Evolutionary conservation across 2,113 vertebrate genomes (phyloP).

Genomic region (Trematomus loennbergii): DNA sequence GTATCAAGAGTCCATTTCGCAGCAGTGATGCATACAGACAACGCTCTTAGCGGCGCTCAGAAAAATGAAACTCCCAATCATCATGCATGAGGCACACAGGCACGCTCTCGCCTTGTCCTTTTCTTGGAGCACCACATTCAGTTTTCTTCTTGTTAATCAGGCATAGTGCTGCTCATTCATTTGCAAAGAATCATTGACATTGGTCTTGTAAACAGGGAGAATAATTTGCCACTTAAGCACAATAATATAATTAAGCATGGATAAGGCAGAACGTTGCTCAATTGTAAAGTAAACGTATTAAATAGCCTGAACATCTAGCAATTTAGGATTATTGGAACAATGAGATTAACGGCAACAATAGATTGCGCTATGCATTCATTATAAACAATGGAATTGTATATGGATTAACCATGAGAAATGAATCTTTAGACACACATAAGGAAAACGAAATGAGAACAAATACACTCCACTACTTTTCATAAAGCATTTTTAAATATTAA

Average conservation of each 20-base stretch:
- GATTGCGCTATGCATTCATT: constrained; percentile 54
- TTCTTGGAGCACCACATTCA: constrained; percentile 6
- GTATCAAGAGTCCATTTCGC: constrained; percentile 67
- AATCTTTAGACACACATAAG: constrained; percentile 29
- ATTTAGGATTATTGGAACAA: constrained; percentile 75
- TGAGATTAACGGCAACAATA: constrained; percentile 69
- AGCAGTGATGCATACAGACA: constrained; percentile 70
- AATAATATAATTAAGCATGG: constrained; percentile 63
- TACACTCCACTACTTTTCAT: constrained; percentile 9
- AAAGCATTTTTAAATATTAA: constrained; percentile 22
- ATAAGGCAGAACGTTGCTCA: constrained; percentile 52
- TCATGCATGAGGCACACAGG: constrained; percentile 42
- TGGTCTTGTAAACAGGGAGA: constrained; percentile 52
- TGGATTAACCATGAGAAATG: constrained; percentile 61
- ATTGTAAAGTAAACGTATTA: constrained; percentile 66
- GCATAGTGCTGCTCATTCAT: constrained; percentile 46
- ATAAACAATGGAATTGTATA: constrained; percentile 59
- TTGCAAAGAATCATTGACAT: constrained; percentile 52
- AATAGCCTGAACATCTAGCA: constrained; percentile 60
- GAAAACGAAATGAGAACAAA: constrained; percentile 8
- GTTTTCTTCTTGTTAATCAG: constrained; percentile 37
- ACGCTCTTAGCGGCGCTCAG: constrained; percentile 62
- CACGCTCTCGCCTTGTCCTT: constrained; percentile 4
- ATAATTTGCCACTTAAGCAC: constrained; percentile 54
- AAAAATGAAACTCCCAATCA: constrained; percentile 65